phyloP scores from a whole-genome alignment of 2,888 invertebrate species.

The Tinea pellionella region DNA sequence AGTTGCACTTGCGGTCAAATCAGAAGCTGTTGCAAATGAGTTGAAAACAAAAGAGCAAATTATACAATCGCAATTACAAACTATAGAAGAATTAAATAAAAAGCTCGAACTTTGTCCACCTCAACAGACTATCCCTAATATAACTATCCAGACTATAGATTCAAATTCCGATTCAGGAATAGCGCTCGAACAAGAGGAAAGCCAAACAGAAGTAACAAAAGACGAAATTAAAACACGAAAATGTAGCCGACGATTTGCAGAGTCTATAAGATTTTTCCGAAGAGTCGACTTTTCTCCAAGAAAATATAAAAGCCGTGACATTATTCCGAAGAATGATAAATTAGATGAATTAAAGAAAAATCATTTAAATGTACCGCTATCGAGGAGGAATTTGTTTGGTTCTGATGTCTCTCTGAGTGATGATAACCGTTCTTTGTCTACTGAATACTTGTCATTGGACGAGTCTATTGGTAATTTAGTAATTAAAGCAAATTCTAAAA shows the following conservation, averaged over 20 bases:
- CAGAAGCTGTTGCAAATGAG: conserved; percentile 49
- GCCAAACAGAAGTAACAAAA: conserved; percentile 27
- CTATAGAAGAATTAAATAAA: conserved; percentile 46
- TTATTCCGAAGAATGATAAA: conserved; percentile 24
- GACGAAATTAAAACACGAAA: conserved; percentile 30
- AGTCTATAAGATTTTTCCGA: conserved; percentile 56
- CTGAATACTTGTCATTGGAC: conserved; percentile 43
- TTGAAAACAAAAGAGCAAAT: conserved; percentile 52
- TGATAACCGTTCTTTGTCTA: conserved; percentile 36
- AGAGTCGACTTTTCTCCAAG: conserved; percentile 62
- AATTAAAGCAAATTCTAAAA: conserved; percentile 44
- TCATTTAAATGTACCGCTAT: conserved; percentile 38
- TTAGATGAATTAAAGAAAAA: conserved; percentile 55
- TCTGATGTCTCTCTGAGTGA: conserved; percentile 48
- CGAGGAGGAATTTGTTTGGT: conserved; percentile 38
- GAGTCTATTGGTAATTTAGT: conserved; percentile 37
- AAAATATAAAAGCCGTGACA: conserved; percentile 54
- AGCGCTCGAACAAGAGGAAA: conserved; percentile 53
- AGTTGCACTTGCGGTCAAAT: conserved; percentile 48
- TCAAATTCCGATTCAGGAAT: conserved; percentile 63
- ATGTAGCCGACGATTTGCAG: conserved; percentile 54
- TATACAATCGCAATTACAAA: conserved; percentile 44
- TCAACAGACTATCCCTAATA: conserved; percentile 41
- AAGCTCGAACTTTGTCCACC: conserved; percentile 30
- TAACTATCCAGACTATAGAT: conserved; percentile 37